phyloP scores from a whole-genome alignment of 1,140 invertebrate species.

The Drosophila kepulauana region DNA sequence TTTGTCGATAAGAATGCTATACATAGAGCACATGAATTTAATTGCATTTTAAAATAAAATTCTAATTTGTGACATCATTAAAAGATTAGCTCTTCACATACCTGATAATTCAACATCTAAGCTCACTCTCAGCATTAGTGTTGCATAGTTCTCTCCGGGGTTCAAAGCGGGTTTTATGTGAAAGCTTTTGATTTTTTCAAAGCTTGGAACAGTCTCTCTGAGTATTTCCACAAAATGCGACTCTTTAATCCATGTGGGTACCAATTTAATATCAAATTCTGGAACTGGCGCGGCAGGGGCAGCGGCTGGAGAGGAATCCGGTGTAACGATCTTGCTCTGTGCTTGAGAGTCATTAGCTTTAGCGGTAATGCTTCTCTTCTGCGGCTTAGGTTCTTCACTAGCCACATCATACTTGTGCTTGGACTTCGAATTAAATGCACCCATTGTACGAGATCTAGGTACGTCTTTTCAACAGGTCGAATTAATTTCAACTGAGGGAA shows the following conservation, averaged over 20 bases:
- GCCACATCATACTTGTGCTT: conserved; percentile 42
- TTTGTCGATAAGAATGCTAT: conserved; percentile 3
- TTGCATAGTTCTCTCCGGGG: conserved; percentile 63
- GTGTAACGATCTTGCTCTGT: conserved; percentile 6
- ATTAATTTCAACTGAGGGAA: conserved; percentile 31
- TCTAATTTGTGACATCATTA: conserved; percentile 4
- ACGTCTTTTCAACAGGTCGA: conserved; percentile 17
- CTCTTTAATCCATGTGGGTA: conserved; percentile 84
- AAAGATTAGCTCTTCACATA: conserved; percentile 15
- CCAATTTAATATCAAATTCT: background rate
- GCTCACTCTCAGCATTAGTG: conserved; percentile 54
- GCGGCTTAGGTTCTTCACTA: background rate
- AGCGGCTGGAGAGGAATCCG: background rate
- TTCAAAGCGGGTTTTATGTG: conserved; percentile 33
- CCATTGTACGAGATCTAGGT: conserved; percentile 30
- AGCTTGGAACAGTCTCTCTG: conserved; percentile 63
- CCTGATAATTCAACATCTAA: conserved; percentile 52
- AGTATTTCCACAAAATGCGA: conserved; percentile 83
- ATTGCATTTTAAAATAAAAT: background rate
- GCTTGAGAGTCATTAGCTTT: background rate
- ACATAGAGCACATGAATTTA: conserved; percentile 3
- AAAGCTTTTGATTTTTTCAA: conserved; percentile 60
- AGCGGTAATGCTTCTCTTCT: background rate
- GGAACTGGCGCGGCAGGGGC: background rate
- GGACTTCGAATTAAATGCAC: conserved; percentile 38